Conservation (phyloP, 2,888 invertebrate genomes). For the Leptothorax acervorum region DNA sequence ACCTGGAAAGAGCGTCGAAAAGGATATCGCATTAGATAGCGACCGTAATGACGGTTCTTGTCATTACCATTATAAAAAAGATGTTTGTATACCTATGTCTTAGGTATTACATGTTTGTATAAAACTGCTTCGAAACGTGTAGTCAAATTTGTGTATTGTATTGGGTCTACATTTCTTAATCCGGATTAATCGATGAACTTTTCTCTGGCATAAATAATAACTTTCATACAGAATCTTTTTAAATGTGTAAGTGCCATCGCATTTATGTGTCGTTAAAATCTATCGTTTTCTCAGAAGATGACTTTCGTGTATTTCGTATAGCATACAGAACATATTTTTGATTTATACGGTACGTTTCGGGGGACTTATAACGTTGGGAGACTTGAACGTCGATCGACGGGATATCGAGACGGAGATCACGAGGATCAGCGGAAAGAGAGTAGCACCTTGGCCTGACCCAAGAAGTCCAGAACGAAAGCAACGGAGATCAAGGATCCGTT, state of each 20-base stretch:
- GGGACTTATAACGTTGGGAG: neutral
- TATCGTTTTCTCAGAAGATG: neutral
- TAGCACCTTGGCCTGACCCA: slow-evolving; percentile 45
- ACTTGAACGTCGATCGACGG: slow-evolving; percentile 40
- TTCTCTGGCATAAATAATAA: neutral
- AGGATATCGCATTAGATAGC: neutral
- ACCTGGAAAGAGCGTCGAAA: slow-evolving; percentile 85
- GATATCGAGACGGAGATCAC: slow-evolving; percentile 62
- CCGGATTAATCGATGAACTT: neutral
- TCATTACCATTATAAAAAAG: neutral
- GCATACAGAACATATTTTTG: slow-evolving; percentile 18
- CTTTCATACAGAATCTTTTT: neutral
- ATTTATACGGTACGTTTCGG: neutral
- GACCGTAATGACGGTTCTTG: neutral
- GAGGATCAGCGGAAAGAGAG: slow-evolving; percentile 61
- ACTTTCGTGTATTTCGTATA: neutral
- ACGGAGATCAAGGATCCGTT: slow-evolving; percentile 66
- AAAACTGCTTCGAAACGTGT: neutral
- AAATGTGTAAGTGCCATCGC: neutral
- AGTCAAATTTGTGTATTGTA: neutral
- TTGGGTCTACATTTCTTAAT: neutral
- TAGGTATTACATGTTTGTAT: neutral
- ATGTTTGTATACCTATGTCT: neutral
- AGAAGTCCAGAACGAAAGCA: slow-evolving; percentile 56
- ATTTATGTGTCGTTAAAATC: neutral